These are phyloP conservation scores for Artemia sinica DNA, from an alignment of 2,888 invertebrate genomes.

Conservation along the genomic window DNA sequence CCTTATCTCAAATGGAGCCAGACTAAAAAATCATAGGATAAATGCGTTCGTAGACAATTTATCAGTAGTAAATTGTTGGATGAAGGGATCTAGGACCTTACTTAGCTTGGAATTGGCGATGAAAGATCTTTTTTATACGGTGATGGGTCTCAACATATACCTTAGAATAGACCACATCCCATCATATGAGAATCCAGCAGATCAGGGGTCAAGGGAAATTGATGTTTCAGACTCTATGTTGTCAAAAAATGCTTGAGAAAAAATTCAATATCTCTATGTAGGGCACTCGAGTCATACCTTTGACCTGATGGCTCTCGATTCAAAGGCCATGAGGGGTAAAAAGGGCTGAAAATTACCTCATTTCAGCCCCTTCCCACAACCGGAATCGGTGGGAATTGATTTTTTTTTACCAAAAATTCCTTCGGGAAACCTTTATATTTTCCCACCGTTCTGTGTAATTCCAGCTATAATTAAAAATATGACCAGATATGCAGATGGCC, in stretches of 20 bases:
- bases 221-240: not conserved
- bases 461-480: not conserved
- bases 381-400: not conserved
- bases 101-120: not conserved
- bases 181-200: not conserved
- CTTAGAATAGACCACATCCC: not conserved
- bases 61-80: not conserved
- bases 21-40: not conserved
- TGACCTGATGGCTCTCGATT: conserved; percentile 5
- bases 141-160: not conserved
- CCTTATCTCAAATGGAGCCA: not conserved
- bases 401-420: not conserved
- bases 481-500: not conserved
- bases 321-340: conserved; percentile 2
- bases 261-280: not conserved
- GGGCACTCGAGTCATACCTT: not conserved
- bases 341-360: not conserved
- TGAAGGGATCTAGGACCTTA: not conserved
- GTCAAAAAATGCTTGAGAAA: not conserved
- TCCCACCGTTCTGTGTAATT: not conserved
- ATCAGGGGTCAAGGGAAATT: not conserved
- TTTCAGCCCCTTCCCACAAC: not conserved
- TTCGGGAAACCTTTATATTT: not conserved
- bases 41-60: not conserved
- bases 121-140: not conserved